These are phyloP conservation scores for Drosophila bocki DNA, from an alignment of 1,140 invertebrate species.

Conservation along the genomic window DNA sequence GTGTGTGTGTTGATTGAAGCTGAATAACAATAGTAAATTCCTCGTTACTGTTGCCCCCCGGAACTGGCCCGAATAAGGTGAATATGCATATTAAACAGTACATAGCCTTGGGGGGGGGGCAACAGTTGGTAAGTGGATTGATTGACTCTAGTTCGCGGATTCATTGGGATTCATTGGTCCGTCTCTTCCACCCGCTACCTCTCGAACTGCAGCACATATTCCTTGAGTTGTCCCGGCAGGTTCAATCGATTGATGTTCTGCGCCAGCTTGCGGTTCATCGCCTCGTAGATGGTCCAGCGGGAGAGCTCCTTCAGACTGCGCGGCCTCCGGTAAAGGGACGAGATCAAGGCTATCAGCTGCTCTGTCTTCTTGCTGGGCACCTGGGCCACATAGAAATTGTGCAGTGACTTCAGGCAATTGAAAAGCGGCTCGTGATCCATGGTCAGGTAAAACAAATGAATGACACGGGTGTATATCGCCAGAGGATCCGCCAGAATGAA, in stretches of 20 bases:
- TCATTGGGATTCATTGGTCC: slow-evolving; percentile 61
- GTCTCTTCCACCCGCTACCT: slow-evolving; percentile 84
- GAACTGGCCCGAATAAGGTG: slow-evolving; percentile 12
- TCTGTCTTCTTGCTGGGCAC: slow-evolving; percentile 88
- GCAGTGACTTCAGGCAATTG: slow-evolving; percentile 87
- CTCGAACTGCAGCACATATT: slow-evolving; percentile 90
- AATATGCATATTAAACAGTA: slow-evolving; percentile 34
- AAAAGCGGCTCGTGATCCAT: slow-evolving; percentile 89
- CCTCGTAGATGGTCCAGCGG: slow-evolving; percentile 88
- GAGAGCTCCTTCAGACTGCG: slow-evolving; percentile 89
- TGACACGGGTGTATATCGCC: slow-evolving; percentile 88
- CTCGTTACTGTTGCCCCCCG: slow-evolving; percentile 6
- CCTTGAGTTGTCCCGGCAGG: slow-evolving; percentile 88
- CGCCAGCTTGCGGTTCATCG: slow-evolving; percentile 87
- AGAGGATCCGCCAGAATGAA: slow-evolving; percentile 88
- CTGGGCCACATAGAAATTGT: slow-evolving; percentile 89
- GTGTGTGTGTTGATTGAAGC: slow-evolving; percentile 1
- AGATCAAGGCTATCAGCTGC: slow-evolving; percentile 87
- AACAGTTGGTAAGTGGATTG: slow-evolving; percentile 46
- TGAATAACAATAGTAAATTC: slow-evolving; percentile 18
- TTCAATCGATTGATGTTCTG: slow-evolving; percentile 89
- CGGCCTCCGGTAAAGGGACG: slow-evolving; percentile 88
- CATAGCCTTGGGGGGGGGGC: slow-evolving; percentile 10
- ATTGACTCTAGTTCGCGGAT: slow-evolving; percentile 62
- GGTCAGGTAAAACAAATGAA: slow-evolving; percentile 89